Evolutionary conservation across 2,113 vertebrate genomes (phyloP).

Genomic region (Sinocyclocheilus rhinocerous): DNA sequence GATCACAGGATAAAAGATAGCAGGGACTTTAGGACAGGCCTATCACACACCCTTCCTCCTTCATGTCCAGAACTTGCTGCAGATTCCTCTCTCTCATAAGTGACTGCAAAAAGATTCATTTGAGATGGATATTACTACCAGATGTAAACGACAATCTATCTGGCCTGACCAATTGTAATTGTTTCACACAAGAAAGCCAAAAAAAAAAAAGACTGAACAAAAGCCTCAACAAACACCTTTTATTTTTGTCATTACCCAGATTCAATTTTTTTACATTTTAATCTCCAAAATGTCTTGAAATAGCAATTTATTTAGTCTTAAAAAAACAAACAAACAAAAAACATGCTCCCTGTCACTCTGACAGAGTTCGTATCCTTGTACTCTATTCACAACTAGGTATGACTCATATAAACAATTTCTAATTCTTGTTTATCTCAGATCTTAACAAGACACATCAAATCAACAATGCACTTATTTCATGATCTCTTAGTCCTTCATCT

Average conservation of each 20-base stretch:
- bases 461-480: conserved; percentile 5
- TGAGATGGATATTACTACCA: not conserved
- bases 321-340: not conserved
- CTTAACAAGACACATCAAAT: not conserved
- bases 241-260: not conserved
- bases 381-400: not conserved
- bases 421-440: too few relatives aligned
- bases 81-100: not conserved
- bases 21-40: not conserved
- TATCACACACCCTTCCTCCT: not conserved
- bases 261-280: not conserved
- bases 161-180: not conserved
- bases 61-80: not conserved
- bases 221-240: not conserved
- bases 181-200: not conserved
- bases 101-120: not conserved
- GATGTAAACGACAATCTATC: not conserved
- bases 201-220: not conserved
- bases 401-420: not conserved
- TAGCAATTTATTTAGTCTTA: not conserved
- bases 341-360: not conserved
- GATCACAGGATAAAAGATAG: not conserved
- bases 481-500: not conserved
- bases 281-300: not conserved
- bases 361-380: not conserved